These are phyloP conservation scores for Equus przewalskii DNA, from an alignment of 2,113 vertebrate genomes.

Conservation along the genomic window DNA sequence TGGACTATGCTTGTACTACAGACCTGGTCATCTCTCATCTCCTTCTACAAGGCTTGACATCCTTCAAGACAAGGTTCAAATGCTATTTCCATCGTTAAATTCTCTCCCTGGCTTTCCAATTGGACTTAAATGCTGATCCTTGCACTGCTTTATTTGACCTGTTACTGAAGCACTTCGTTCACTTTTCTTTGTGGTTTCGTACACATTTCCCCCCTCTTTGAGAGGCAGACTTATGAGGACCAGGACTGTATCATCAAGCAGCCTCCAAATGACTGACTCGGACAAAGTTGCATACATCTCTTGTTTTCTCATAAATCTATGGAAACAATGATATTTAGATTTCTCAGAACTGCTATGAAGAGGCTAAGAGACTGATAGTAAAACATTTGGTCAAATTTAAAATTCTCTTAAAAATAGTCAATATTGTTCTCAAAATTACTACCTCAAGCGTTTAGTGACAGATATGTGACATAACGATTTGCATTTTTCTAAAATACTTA, in stretches of 20 bases:
- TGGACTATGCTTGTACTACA: not conserved
- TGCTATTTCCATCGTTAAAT: not conserved
- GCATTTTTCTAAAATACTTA: slow-evolving; percentile 31
- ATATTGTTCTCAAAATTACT: not conserved
- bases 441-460: slow-evolving; percentile 5
- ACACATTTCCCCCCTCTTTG: not conserved
- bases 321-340: not conserved
- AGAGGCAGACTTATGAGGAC: not conserved
- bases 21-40: not conserved
- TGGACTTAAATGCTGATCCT: not conserved
- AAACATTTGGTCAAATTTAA: slow-evolving; percentile 29
- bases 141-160: not conserved
- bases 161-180: not conserved
- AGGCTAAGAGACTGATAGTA: not conserved
- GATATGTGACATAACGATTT: not conserved
- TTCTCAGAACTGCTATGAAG: slow-evolving; percentile 24
- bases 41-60: not conserved
- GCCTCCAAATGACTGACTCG: not conserved
- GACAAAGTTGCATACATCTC: not conserved
- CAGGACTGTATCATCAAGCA: not conserved
- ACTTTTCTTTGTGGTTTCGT: not conserved
- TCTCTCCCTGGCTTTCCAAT: not conserved
- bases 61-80: not conserved
- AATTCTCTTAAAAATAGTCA: slow-evolving; percentile 20
- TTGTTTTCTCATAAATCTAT: slow-evolving; percentile 19